Percentiles rank a stretch among this genome's conserved stretches.
Evolutionary conservation across 1,140 invertebrate genomes (phyloP).

Genomic region (Rhynchophorus ferrugineus): DNA sequence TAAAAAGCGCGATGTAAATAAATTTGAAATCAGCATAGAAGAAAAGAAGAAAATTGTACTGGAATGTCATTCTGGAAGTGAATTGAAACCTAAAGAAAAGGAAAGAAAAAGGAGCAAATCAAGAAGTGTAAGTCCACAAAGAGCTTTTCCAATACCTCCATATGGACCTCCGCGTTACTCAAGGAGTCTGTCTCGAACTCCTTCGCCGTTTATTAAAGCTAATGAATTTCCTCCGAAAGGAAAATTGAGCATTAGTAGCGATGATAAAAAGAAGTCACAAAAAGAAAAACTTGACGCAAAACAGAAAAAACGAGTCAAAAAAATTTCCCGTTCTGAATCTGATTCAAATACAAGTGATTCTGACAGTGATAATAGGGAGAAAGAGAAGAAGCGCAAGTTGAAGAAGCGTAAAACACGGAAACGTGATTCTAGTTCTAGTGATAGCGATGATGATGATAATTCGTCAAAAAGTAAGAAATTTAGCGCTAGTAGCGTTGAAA

Average conservation of each 20-base stretch:
- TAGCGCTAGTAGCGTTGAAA: constrained; percentile 23
- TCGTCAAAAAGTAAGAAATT: constrained; percentile 31
- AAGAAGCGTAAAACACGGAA: constrained; percentile 39
- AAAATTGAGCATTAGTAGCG: constrained; percentile 39
- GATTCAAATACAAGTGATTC: constrained; percentile 40
- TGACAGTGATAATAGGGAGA: constrained; percentile 46
- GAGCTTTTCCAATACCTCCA: constrained; percentile 33
- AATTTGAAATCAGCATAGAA: constrained; percentile 17
- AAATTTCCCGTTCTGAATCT: constrained; percentile 32
- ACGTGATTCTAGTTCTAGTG: constrained; percentile 38
- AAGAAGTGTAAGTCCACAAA: constrained; percentile 35
- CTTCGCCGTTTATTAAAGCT: constrained; percentile 70
- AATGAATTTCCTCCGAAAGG: constrained; percentile 57
- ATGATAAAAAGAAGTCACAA: constrained; percentile 41
- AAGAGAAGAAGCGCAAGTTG: constrained; percentile 42
- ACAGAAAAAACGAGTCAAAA: constrained; percentile 26
- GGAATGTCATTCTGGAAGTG: constrained; percentile 18
- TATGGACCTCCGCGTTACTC: constrained; percentile 46
- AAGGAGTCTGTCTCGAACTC: constrained; percentile 66
- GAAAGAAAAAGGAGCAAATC: constrained; percentile 35
- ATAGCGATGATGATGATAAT: constrained; percentile 36
- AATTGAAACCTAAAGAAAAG: constrained; percentile 23
- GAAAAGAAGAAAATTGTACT: constrained; percentile 24
- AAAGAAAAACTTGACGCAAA: constrained; percentile 40
- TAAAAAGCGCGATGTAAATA: constrained; percentile 29